These are phyloP conservation scores for Salvelinus sp. DNA, from an alignment of 2,113 vertebrate genomes.

Conservation along the genomic window DNA sequence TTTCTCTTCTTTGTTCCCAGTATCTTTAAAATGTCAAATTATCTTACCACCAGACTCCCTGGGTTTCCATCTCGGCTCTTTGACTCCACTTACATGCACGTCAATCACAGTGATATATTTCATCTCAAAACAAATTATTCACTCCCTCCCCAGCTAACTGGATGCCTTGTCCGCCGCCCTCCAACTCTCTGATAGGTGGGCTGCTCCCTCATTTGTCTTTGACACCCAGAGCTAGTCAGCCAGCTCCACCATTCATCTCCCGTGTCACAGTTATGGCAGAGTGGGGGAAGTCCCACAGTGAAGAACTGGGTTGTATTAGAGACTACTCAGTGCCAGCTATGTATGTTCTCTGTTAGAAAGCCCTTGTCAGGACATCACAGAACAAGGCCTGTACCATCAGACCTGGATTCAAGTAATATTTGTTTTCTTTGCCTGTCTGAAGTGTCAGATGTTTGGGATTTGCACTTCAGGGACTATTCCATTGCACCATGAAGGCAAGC, in stretches of 20 bases:
- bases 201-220: constrained; percentile 70
- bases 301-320: neutral
- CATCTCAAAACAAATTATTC: constrained; percentile 63
- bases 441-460: no score
- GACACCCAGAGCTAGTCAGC: constrained; percentile 49
- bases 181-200: constrained; percentile 57
- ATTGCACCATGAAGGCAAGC: no score
- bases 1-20: constrained; percentile 6
- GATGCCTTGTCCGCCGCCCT: constrained; percentile 40
- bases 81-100: constrained; percentile 53
- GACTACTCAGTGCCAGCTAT: neutral
- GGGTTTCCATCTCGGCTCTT: constrained; percentile 24
- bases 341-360: neutral
- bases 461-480: no score
- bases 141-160: constrained; percentile 25
- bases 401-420: no score
- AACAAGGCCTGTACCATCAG: neutral
- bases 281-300: constrained; percentile 38
- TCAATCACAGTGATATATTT: constrained; percentile 62
- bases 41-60: constrained; percentile 30
- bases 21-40: constrained; percentile 33
- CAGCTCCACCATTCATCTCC: constrained; percentile 63
- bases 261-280: constrained; percentile 56
- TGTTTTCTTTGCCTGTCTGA: no score
- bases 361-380: neutral